phyloP scores from a whole-genome alignment of 2,888 invertebrate genomes.

The Cryptophagus acutangulus region DNA sequence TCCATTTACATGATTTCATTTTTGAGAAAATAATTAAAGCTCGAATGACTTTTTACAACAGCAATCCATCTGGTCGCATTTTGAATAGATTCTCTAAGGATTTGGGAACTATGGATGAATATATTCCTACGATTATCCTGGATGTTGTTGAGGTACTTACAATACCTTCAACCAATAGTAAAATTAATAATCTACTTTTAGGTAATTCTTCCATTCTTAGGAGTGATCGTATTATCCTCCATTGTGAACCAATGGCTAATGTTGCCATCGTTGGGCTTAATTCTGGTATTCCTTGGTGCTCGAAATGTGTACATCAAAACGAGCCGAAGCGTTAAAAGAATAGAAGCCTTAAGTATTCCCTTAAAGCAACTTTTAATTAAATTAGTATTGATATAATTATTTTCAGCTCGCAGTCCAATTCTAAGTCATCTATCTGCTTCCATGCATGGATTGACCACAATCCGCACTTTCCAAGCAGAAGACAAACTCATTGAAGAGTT shows the following conservation, averaged over 20 bases:
- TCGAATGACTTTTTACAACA: conserved; percentile 44
- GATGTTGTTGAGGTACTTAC: conserved; percentile 44
- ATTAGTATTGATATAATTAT: no score
- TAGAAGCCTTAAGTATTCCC: conserved; percentile 66
- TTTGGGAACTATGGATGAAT: conserved; percentile 57
- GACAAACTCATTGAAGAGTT: conserved; percentile 59
- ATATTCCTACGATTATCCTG: conserved; percentile 50
- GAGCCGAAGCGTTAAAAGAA: conserved; percentile 67
- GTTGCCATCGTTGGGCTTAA: conserved; percentile 60
- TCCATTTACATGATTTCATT: conserved; percentile 40
- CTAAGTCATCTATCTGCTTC: conserved; percentile 71
- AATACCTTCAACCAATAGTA: no score
- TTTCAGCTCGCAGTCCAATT: conserved; percentile 74
- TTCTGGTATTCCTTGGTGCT: conserved; percentile 60
- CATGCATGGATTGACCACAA: conserved; percentile 70
- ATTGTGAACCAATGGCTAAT: conserved; percentile 67
- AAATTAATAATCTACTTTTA: no score
- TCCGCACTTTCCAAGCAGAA: conserved; percentile 66
- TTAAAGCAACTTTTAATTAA: no score
- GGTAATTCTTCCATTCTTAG: conserved; percentile 56
- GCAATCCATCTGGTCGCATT: conserved; percentile 44
- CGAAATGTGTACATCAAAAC: conserved; percentile 67
- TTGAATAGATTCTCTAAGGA: conserved; percentile 48
- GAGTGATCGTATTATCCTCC: conserved; percentile 67
- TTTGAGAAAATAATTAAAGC: conserved; percentile 40